phyloP scores from a whole-genome alignment of 30 jellyfish, hydroid and myxozoan genomes.

The Aurelia sp. region DNA sequence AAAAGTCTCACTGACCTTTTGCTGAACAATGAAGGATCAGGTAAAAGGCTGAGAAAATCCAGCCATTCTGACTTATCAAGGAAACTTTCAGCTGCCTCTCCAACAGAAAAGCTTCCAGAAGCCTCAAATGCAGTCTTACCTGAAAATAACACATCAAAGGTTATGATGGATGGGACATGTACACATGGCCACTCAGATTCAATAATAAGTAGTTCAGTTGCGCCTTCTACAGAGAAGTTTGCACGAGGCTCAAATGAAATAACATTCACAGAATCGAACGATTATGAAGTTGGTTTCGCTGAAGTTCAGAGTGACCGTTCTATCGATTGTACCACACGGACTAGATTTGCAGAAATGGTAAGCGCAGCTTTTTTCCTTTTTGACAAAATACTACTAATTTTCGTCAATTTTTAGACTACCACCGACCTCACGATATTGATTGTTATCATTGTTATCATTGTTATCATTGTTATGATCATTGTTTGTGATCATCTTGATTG shows the following conservation, averaged over 20 bases:
- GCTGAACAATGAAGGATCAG: too few relatives aligned
- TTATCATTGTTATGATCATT: too few relatives aligned
- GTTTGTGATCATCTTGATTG: too few relatives aligned
- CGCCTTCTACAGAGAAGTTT: background rate
- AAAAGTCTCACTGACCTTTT: background rate
- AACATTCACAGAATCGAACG: background rate
- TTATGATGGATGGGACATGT: background rate
- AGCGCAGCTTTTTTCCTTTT: background rate
- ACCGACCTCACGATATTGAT: too few relatives aligned
- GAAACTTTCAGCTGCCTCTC: too few relatives aligned
- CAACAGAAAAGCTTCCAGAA: too few relatives aligned
- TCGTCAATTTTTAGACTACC: too few relatives aligned
- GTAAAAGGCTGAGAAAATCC: too few relatives aligned
- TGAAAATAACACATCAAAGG: background rate
- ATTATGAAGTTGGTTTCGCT: constrained; percentile 11
- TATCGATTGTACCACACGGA: background rate
- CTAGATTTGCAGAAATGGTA: constrained; percentile 1
- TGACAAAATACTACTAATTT: background rate
- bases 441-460: too few relatives aligned
- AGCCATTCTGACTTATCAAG: too few relatives aligned
- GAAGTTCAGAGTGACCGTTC: background rate
- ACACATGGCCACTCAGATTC: background rate
- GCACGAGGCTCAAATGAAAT: background rate
- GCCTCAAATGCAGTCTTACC: too few relatives aligned
- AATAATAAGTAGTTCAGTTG: background rate